Conservation (phyloP, 2,113 vertebrate species). For the Sinocyclocheilus maitianheensis region DNA sequence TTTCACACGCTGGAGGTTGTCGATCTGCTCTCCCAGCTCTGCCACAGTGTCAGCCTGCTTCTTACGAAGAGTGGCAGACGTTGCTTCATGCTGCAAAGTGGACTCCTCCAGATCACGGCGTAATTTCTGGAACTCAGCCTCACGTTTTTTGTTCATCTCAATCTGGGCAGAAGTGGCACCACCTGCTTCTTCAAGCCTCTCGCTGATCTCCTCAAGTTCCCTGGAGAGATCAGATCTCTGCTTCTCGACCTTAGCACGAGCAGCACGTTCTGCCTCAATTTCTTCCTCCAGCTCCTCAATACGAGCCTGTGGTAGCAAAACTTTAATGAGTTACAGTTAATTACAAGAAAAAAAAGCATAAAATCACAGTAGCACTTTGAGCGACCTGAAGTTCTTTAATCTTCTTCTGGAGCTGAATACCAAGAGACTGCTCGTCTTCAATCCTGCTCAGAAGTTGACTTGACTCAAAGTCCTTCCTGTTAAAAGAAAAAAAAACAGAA, state of each 20-base stretch:
- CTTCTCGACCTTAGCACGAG: slow-evolving; percentile 63
- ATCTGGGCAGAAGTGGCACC: slow-evolving; percentile 52
- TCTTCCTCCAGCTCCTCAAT: slow-evolving; percentile 57
- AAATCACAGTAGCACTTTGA: no score
- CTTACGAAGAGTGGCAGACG: slow-evolving; percentile 61
- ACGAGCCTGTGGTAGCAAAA: slow-evolving; percentile 38
- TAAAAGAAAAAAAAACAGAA: no score
- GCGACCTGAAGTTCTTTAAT: no score
- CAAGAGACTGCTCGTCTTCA: no score
- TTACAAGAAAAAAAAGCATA: no score
- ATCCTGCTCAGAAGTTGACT: no score
- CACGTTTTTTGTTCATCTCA: slow-evolving; percentile 55
- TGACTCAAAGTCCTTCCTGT: no score
- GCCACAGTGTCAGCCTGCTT: slow-evolving; percentile 64
- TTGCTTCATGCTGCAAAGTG: slow-evolving; percentile 62
- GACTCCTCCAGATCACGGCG: slow-evolving; percentile 58
- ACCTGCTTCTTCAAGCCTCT: slow-evolving; percentile 69
- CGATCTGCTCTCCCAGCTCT: slow-evolving; percentile 62
- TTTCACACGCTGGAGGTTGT: slow-evolving; percentile 64
- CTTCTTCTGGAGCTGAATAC: no score
- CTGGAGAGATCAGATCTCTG: slow-evolving; percentile 67
- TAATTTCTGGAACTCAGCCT: slow-evolving; percentile 60
- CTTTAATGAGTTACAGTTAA: no score
- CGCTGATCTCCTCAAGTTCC: slow-evolving; percentile 73
- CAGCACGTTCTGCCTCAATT: slow-evolving; percentile 67